These are phyloP conservation scores for Nyctereutes procyonoides DNA, from an alignment of 2,113 vertebrate species.

Conservation along the genomic window DNA sequence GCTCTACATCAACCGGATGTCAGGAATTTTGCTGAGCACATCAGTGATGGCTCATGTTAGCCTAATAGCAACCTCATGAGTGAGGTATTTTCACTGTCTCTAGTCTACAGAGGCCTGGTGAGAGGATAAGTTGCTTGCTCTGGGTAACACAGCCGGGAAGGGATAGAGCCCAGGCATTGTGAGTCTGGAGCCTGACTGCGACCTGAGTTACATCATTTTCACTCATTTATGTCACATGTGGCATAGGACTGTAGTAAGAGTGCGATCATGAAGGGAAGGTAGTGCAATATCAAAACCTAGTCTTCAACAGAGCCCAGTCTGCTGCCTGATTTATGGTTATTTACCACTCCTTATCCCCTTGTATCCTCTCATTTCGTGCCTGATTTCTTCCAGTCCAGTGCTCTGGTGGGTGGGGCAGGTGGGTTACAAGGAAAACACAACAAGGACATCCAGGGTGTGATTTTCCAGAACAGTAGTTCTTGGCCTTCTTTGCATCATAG, in stretches of 20 bases:
- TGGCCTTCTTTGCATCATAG: neutral
- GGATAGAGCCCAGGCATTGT: neutral
- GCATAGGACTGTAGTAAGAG: rapidly evolving
- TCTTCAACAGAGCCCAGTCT: neutral
- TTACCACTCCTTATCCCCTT: neutral
- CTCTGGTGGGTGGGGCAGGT: neutral
- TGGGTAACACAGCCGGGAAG: rapidly evolving
- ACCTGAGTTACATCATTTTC: neutral
- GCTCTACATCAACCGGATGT: rapidly evolving
- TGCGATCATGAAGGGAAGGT: neutral
- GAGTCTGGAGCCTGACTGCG: neutral
- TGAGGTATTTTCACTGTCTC: neutral
- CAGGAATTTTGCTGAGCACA: neutral
- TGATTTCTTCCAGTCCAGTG: neutral
- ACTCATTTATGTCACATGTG: neutral
- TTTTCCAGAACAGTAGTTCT: neutral
- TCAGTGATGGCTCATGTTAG: neutral
- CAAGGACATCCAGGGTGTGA: rapidly evolving
- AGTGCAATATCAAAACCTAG: neutral
- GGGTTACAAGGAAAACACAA: neutral
- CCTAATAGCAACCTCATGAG: too few relatives aligned
- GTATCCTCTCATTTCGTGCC: rapidly evolving
- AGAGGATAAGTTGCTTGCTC: neutral
- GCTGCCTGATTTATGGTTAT: rapidly evolving
- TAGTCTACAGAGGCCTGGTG: neutral